A percentile compares a stretch with the other conserved stretches of the same genome.
Conservation (phyloP, 2,888 invertebrate species). For the Polydrusus cervinus region DNA sequence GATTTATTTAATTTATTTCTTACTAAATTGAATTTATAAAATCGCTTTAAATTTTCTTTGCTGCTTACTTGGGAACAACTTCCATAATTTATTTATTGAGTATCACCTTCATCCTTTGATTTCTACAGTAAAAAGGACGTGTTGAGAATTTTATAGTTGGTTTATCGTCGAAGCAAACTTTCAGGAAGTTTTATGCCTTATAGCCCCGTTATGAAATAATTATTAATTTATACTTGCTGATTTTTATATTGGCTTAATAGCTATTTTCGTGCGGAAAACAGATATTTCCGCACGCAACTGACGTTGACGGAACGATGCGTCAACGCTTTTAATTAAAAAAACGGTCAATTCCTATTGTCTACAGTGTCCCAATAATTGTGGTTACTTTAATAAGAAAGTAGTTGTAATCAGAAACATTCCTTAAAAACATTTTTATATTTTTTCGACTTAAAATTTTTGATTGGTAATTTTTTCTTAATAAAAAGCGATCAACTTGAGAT, state of each 20-base stretch:
- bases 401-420: no score
- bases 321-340: no score
- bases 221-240: slow-evolving; percentile 1
- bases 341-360: no score
- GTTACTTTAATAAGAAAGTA: no score
- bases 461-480: no score
- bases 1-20: neutral
- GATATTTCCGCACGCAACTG: no score
- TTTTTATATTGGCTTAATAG: neutral
- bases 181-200: slow-evolving; percentile 2
- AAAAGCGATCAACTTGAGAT: no score
- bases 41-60: neutral
- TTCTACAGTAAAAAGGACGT: slow-evolving; percentile 10
- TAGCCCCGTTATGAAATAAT: slow-evolving; percentile 11
- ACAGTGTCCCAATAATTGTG: no score
- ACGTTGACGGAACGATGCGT: no score
- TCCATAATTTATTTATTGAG: slow-evolving; percentile 20
- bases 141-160: neutral
- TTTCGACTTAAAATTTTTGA: no score
- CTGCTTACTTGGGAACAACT: slow-evolving; percentile 5
- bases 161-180: neutral
- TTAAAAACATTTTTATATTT: no score
- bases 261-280: no score
- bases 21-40: neutral
- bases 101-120: slow-evolving; percentile 7